Evolutionary conservation across 2,797 vertebrate genomes (phyloP).

Genomic region (Delichon dasypus): DNA sequence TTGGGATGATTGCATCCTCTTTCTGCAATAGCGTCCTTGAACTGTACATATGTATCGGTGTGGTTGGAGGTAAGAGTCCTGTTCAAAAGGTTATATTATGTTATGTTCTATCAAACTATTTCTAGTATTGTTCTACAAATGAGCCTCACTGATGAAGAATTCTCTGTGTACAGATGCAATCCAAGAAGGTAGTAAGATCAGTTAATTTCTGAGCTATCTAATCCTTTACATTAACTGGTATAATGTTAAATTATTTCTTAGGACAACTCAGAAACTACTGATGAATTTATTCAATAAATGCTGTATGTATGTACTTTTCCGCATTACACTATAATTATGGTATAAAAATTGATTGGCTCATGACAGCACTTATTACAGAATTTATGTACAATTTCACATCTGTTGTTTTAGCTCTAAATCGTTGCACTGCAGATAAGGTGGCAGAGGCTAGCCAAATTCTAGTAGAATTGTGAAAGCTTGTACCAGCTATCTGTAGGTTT

Average conservation of each 20-base stretch:
- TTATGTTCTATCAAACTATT: background rate
- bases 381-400: conserved; percentile 1
- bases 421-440: background rate
- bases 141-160: background rate
- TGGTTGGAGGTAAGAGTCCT: conserved; percentile 87
- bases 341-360: background rate
- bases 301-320: background rate
- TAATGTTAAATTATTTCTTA: conserved; percentile 6
- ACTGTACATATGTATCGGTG: conserved; percentile 91
- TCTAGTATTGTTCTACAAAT: background rate
- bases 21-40: conserved; percentile 86
- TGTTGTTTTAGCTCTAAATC: conserved; percentile 9
- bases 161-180: background rate
- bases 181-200: background rate
- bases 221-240: background rate
- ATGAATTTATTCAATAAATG: conserved; percentile 20
- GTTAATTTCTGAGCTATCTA: background rate
- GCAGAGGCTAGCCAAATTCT: background rate
- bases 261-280: background rate
- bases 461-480: background rate
- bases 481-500: background rate
- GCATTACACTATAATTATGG: conserved; percentile 7
- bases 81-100: background rate
- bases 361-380: conserved; percentile 34
- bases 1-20: conserved; percentile 90